Evolutionary conservation across 1,140 invertebrate species (phyloP), one percentile per base, ranked within the genome.

Genomic region (Cotesia vestalis): DNA sequence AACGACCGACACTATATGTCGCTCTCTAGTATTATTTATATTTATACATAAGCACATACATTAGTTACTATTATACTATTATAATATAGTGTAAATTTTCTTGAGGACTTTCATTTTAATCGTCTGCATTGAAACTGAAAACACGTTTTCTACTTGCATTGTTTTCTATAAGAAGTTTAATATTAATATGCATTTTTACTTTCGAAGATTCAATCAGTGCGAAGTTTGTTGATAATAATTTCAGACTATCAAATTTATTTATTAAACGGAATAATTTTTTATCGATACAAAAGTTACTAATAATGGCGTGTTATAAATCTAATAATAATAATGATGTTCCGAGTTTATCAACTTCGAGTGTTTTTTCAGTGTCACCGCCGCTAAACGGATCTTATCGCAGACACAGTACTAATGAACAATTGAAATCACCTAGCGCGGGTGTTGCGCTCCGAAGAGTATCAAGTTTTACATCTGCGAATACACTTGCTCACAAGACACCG

Each of bases 401-500:
- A 52, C 86, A 88, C 77, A 89, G 86, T 38, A 83, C 84, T 4
- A 83, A 85, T 66, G 86, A 86, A 62, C 84, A 87, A 69, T 78
- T 84, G 27, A 27, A 27, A 27, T 27, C 27, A 11, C 83, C 84
- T n/a, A 77, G 77, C 73, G 90, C 93, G 73, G 89, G 90, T 71
- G 92, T 91, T 79, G 92, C 94, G 20, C 85, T 96, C 4, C 90
- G 94, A 73, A 95, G 95, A 87, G 93, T 96, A 17, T 93, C 94
- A 20, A 94, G 93, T 52, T 89, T 95, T 51, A 94, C 92, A 27
- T 85, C 94, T 70, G 93, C 94, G 74, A 90, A 90, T 76, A 89
- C 57, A 20, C 5, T 59, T 8, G 8, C 4, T 40, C 34, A 60
- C 4, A 38, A 36, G 20, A 68, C 53, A 4, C 17, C 17, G 4